Evolutionary conservation across 2,888 invertebrate species (phyloP), one percentile per base, ranked within the genome.

Genomic region (Lycaena phlaeas): DNA sequence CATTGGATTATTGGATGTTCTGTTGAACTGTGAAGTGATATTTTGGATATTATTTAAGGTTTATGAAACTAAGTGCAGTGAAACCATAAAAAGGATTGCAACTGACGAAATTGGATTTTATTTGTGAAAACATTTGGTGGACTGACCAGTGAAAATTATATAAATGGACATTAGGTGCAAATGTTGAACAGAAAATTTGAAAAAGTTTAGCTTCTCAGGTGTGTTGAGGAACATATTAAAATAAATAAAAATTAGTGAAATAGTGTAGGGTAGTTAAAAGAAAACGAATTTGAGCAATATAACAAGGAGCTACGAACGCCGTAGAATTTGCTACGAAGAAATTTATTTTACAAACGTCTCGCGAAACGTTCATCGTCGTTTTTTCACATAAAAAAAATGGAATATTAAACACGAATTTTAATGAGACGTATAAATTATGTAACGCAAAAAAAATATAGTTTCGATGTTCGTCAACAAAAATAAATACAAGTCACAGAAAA

Each of bases 1-100:
- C 64, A 57, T 65, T 74, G 82, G 78, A 82, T 81, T 76, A 26
- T 31, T 76, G 76, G 76, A 78, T 77, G 61, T 59, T 56, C 65
- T 59, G 46, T 64, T 69, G 62, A 67, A 62, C 68, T 68, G 82
- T 78, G 76, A 59, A 71, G 78, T 77, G 77, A 76, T 68, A 63
- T 61, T 68, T 67, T 59, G 56, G 59, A 66, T 68, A 68, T 77
- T 64, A 68, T 53, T 62, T 60, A 51, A 17, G 18, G 11, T 18
- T 34, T 34, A 54, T 61, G 59, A 64, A 68, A 74, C 64, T 25
- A 31, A 70, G 82, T 82, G 82, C 66, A 78, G 82, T 82, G 78
- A 57, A 71, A 63, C 59, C 59, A 64, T 61, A 59, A 61, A 67
- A 72, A 70, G 77, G 79, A 78, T 79, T 79, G 69, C 68, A 45